Evolutionary conservation across 2,797 vertebrate species (phyloP).

Genomic region (Ctenochaetus hawaiiensis): DNA sequence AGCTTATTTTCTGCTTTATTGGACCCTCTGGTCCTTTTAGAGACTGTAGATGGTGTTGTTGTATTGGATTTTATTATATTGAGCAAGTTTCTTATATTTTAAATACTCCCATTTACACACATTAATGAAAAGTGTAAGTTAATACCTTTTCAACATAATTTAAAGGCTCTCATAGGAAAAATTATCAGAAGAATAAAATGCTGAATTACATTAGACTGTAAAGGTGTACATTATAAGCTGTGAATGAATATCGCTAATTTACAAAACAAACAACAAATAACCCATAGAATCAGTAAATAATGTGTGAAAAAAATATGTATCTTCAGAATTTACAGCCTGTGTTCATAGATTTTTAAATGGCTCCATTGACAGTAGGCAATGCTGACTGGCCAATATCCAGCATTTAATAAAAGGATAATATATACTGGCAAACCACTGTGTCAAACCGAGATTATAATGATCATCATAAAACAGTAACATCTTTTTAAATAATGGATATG

Average conservation of each 20-base stretch:
- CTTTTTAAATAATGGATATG: slow-evolving; percentile 26
- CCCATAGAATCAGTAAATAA: not conserved
- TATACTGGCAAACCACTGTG: slow-evolving; percentile 11
- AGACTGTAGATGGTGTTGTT: slow-evolving; percentile 12
- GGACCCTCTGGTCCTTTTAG: slow-evolving; percentile 8
- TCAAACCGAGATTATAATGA: slow-evolving; percentile 31
- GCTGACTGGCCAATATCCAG: slow-evolving; percentile 27
- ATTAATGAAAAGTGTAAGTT: not conserved
- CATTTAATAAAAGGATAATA: slow-evolving; percentile 30
- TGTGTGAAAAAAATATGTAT: not conserved
- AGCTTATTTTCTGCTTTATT: slow-evolving; percentile 22
- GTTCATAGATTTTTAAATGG: not conserved
- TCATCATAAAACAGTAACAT: slow-evolving; percentile 31
- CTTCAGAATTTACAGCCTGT: not conserved
- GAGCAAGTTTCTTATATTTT: not conserved
- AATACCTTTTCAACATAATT: not conserved
- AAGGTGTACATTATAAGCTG: not conserved
- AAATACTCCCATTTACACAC: not conserved
- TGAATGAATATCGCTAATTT: not conserved
- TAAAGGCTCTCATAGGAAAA: not conserved
- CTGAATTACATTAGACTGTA: not conserved
- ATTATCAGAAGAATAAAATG: not conserved
- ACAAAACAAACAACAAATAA: not conserved
- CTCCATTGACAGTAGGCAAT: not conserved
- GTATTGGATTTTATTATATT: not conserved